A percentile compares a stretch with the other conserved stretches of the same genome.
phyloP scores from a whole-genome alignment of 2,113 vertebrate genomes.

The Columba janthina region DNA sequence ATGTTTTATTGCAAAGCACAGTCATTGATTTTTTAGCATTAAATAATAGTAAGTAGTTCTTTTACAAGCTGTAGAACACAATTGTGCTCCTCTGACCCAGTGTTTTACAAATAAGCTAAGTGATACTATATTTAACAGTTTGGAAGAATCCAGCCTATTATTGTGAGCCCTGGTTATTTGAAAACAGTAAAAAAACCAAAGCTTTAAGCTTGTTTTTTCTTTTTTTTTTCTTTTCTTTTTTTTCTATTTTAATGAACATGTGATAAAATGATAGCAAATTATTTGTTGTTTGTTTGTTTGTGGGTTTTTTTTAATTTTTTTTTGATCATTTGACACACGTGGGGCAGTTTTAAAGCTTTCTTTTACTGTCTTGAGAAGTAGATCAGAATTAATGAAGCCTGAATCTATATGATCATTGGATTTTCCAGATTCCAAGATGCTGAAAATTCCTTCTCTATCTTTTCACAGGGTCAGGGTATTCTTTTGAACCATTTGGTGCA shows the following conservation, averaged over 20 bases:
- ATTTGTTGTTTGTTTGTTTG: neutral
- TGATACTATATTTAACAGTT: neutral
- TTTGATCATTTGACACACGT: neutral
- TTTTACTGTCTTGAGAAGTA: neutral
- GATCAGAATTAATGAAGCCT: neutral
- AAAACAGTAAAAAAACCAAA: neutral
- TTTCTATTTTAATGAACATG: neutral
- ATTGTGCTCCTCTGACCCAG: neutral
- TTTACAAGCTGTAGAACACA: neutral
- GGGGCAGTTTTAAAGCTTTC: neutral
- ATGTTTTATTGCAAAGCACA: neutral
- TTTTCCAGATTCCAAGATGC: neutral
- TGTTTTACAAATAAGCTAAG: neutral
- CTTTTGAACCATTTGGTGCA: neutral
- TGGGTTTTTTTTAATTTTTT: neutral
- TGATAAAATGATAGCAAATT: neutral
- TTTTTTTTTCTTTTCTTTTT: neutral
- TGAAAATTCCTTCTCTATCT: neutral
- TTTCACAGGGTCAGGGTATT: accelerated
- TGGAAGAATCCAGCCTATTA: neutral
- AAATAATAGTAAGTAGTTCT: neutral
- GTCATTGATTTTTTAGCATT: neutral
- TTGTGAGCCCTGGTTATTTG: neutral
- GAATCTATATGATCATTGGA: neutral
- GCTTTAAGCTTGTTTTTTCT: neutral